Conservation (phyloP, 2,113 vertebrate genomes). For the Sprattus sprattus region DNA sequence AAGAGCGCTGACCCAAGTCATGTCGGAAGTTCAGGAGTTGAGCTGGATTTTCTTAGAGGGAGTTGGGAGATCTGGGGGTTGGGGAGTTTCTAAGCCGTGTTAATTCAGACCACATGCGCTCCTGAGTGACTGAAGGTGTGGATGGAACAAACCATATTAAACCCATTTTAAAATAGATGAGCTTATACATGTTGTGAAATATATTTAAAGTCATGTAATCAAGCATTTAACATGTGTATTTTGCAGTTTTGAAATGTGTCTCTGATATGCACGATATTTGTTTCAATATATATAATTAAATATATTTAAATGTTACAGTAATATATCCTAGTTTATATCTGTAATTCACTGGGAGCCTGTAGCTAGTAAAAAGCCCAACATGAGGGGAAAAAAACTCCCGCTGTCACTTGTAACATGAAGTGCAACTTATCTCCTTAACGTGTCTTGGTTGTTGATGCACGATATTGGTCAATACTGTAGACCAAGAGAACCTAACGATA, state of each 20-base stretch:
- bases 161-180: background rate
- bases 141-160: conserved; percentile 10
- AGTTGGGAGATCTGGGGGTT: conserved; percentile 39
- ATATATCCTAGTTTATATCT: background rate
- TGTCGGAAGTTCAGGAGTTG: conserved; percentile 80
- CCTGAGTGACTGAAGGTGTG: conserved; percentile 15
- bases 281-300: background rate
- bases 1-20: conserved; percentile 66
- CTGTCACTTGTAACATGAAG: too few relatives aligned
- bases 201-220: background rate
- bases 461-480: background rate
- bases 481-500: background rate
- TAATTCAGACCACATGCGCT: conserved; percentile 73
- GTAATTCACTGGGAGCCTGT: too few relatives aligned
- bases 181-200: background rate
- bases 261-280: background rate
- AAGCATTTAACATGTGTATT: background rate
- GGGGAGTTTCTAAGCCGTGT: conserved; percentile 47
- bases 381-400: too few relatives aligned
- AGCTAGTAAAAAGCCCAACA: too few relatives aligned
- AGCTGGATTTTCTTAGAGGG: conserved; percentile 68
- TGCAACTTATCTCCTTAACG: too few relatives aligned
- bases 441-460: background rate
- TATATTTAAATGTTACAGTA: background rate
- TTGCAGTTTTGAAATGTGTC: background rate